Base-by-base conservation (phyloP, 92 coral and sea anemone genomes). In the Meandrina meandrites region DNA sequence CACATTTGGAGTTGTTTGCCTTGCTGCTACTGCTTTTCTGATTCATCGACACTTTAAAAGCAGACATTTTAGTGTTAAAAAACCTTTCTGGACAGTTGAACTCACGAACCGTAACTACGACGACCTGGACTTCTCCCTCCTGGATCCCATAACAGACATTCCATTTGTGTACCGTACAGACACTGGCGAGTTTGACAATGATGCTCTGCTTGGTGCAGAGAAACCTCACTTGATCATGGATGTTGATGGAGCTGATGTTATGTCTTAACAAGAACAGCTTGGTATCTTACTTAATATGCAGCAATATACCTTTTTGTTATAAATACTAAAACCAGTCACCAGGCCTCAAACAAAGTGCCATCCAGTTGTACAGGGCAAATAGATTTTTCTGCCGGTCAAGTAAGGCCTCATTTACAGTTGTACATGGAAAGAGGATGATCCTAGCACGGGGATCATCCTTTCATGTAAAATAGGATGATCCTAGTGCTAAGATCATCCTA, bases 121-220 rank as follows among this genome's bases (percentile, higher is more conserved):
- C 79, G 96, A 94, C 84, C 78, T 94, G 92, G 98, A 94, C 83
- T 94, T 94, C 76, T 94, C 98, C 21, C 82, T 94, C 34, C 87
- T 94, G 71, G 94, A 93, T 86, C 91, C 98, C 19, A 92, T 94
- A 32, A 84, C 94, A 27, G 98, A 94, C 79, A 90, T 92, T 7
- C 98, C 98, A 19, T 91, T 91, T 84, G 98, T 94, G 1, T 94
- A 93, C 75, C 89, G 98, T 35, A 90, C 91, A 40, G 98, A 94
- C 74, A 85, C 89, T 64, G 90, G 68, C 19, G 98, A 91, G 77
- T 94, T 93, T 89, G 98, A 94, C 69, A 89, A 80, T 37, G 98
- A 94, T 28, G 98, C 98, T 0, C 80, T 94, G 72, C 92, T 94
- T 10, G 89, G 89, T 18, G 56, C 93, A 14, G 88, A 91, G 54